A percentile compares a stretch with the other conserved stretches of the same genome.
phyloP scores from a whole-genome alignment of 2,113 vertebrate genomes.

The Hemibates koningsi region DNA sequence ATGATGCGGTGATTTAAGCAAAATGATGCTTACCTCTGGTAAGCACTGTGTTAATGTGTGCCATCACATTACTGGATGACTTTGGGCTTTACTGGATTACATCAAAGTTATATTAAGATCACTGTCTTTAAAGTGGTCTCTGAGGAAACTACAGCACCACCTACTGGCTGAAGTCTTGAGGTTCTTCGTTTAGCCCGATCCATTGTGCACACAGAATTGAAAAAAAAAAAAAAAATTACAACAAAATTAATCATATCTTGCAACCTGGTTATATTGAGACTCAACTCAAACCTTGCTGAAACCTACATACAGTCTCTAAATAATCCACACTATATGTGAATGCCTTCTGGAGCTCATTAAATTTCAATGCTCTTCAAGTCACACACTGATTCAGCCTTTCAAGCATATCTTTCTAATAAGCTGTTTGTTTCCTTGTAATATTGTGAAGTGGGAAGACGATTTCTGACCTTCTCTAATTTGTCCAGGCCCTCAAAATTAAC shows the following conservation, averaged over 20 bases:
- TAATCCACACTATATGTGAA: background rate
- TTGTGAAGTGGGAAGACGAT: background rate
- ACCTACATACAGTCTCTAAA: background rate
- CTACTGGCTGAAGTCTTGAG: background rate
- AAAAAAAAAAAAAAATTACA: background rate
- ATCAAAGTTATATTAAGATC: background rate
- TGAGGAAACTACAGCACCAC: background rate
- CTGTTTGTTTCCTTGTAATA: background rate
- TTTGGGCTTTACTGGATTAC: background rate
- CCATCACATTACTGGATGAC: conserved; percentile 13
- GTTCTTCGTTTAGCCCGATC: background rate
- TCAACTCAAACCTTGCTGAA: background rate
- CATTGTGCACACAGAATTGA: background rate
- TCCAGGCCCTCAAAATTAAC: conserved; percentile 54
- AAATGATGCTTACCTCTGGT: background rate
- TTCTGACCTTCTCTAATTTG: conserved; percentile 63
- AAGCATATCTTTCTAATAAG: background rate
- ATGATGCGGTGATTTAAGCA: background rate
- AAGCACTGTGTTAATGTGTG: background rate
- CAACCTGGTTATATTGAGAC: background rate
- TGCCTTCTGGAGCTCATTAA: background rate
- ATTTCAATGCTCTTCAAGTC: background rate
- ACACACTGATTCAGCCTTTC: background rate
- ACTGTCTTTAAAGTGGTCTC: background rate
- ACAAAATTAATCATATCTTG: background rate